These are phyloP conservation scores for Odontamblyopus rebecca DNA, from an alignment of 2,797 vertebrate species.

Conservation along the genomic window DNA sequence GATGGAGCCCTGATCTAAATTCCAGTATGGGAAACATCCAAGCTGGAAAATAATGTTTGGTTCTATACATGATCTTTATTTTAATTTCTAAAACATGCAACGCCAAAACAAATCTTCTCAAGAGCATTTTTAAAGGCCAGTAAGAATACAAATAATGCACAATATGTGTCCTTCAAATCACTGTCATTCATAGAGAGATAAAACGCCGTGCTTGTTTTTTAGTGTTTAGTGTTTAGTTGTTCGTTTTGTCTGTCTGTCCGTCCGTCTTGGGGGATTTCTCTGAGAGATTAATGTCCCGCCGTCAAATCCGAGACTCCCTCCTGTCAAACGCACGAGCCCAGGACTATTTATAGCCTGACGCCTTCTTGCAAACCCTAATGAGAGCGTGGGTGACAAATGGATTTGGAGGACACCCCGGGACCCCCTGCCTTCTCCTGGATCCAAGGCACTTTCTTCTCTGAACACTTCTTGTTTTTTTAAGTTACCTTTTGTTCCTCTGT, in stretches of 20 bases:
- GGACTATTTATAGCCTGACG: conserved; percentile 63
- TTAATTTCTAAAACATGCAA: no score
- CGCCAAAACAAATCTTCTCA: no score
- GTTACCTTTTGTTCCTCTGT: conserved; percentile 6
- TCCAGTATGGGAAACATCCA: no score
- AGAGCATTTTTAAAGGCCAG: no score
- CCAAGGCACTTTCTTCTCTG: conserved; percentile 14
- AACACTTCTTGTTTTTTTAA: not conserved
- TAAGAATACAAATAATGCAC: no score
- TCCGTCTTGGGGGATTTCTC: conserved; percentile 45
- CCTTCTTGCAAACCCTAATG: conserved; percentile 61
- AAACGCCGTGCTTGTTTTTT: conserved; percentile 37
- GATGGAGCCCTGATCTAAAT: no score
- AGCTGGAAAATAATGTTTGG: no score
- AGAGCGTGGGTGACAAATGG: conserved; percentile 62
- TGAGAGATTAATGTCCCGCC: conserved; percentile 58
- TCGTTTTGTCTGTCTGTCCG: no score
- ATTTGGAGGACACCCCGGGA: conserved; percentile 51
- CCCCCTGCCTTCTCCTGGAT: conserved; percentile 27
- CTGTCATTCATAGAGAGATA: conserved; percentile 11
- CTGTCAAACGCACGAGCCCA: conserved; percentile 57
- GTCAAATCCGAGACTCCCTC: conserved; percentile 54
- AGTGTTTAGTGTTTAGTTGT: not conserved
- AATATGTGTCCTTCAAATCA: no score
- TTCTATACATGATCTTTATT: no score